Percentiles rank a stretch among this genome's conserved stretches.
These are phyloP conservation scores for Hydractinia symbiolongicarpus DNA, from an alignment of 30 jellyfish, hydroid and myxozoan genomes.

Conservation along the genomic window DNA sequence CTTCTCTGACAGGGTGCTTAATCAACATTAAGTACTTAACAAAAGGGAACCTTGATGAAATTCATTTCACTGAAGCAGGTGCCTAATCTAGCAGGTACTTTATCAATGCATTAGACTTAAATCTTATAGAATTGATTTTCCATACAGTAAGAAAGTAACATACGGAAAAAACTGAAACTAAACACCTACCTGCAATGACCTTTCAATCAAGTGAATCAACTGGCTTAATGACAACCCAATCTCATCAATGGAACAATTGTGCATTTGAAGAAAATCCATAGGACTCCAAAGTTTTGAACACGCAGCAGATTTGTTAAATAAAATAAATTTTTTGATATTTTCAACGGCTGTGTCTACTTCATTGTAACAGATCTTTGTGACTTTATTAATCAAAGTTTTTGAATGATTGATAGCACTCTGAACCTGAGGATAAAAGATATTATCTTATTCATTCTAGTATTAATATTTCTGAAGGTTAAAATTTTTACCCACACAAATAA, in stretches of 20 bases:
- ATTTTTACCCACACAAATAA: too few species aligned
- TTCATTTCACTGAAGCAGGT: too few species aligned
- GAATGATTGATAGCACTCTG: constrained; percentile 45
- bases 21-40: too few species aligned
- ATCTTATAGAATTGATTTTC: too few species aligned
- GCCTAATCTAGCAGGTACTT: too few species aligned
- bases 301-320: constrained; percentile 24
- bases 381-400: constrained; percentile 39
- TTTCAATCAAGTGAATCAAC: constrained; percentile 39
- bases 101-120: too few species aligned
- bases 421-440: background rate
- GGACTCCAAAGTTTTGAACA: constrained; percentile 26
- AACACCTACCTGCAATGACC: constrained; percentile 45
- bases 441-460: background rate
- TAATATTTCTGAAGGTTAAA: too few species aligned
- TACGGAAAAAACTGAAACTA: too few species aligned
- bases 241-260: constrained; percentile 5
- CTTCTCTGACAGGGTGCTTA: too few species aligned
- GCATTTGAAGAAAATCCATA: constrained; percentile 45
- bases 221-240: constrained; percentile 18
- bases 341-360: constrained; percentile 39
- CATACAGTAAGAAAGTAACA: too few species aligned
- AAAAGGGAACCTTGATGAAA: too few species aligned
- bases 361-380: constrained; percentile 31
- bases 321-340: constrained; percentile 31